Evolutionary conservation across 2,888 invertebrate species (phyloP), one percentile per base, ranked within the genome.

Genomic region (Hyalella azteca): DNA sequence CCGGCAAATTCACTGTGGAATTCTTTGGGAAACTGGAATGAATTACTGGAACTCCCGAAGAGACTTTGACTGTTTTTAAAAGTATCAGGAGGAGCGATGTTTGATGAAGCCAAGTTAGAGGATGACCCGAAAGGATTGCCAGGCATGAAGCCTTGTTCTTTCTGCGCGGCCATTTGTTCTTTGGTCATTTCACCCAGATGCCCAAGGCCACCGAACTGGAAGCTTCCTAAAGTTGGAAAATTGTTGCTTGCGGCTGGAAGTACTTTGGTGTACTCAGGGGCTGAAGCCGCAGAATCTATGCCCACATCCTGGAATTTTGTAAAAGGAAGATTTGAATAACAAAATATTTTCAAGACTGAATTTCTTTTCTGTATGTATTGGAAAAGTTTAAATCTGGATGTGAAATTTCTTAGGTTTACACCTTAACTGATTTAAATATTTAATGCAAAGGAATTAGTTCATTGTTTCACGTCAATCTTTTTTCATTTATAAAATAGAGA

Each of bases 111-210:
- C 40, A 45, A 45, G 26, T 75, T 75, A 7, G 75, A 75, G n/a
- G 75, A 29, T 9, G 75, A 75, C 45, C 75, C 60, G 19, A 78
- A 60, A 9, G 78, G 78, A 41, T 66, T 60, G 0, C 40, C 19
- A 7, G 78, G 78, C 50, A 78, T 54, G 78, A 78, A 78, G 41
- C 78, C 78, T 39, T 41, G 26, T 11, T 77, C 39, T 29, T 50
- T 77, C 36, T 49, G 50, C 9, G 50, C 77, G 5, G 49, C 40
- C 3, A 49, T 5, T 22, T 49, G 54, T 36, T 49, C 54, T 19
- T 49, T 40, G 9, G 36, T 77, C 32, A 29, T 49, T 48, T 77
- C 39, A 19, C 39, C 40, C 29, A 36, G 40, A 48, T 36, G 41
- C 19, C 66, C 66, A 4, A 49, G 76, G 19, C 48, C 45, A n/a